A percentile compares a stretch with the other conserved stretches of the same genome.
Conservation (phyloP, 2,888 invertebrate genomes). For the Oeneis ivallda region DNA sequence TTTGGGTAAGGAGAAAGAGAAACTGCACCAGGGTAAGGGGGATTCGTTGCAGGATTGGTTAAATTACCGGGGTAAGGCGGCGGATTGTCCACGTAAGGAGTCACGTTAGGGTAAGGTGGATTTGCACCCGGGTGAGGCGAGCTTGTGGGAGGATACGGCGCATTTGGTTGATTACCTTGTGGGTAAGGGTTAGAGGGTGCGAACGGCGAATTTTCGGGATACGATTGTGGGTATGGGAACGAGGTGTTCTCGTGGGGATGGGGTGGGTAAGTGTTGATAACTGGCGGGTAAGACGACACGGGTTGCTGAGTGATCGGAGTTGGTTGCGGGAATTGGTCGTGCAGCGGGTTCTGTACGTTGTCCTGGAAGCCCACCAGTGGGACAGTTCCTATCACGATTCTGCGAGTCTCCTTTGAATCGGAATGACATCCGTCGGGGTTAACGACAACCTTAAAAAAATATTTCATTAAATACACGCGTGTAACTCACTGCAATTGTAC, state of each 20-base stretch:
- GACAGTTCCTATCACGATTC: slow-evolving; percentile 59
- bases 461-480: background rate
- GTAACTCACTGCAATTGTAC: background rate
- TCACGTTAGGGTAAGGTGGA: slow-evolving; percentile 35
- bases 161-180: slow-evolving; percentile 37
- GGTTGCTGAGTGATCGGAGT: slow-evolving; percentile 51
- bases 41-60: slow-evolving; percentile 28
- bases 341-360: slow-evolving; percentile 47
- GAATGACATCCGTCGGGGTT: slow-evolving; percentile 58
- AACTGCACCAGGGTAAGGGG: slow-evolving; percentile 33
- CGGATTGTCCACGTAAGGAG: slow-evolving; percentile 34
- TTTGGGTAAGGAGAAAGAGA: slow-evolving; percentile 36
- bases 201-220: slow-evolving; percentile 41
- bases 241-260: slow-evolving; percentile 37
- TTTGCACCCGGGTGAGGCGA: slow-evolving; percentile 34
- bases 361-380: slow-evolving; percentile 58
- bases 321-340: slow-evolving; percentile 49
- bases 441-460: slow-evolving; percentile 53
- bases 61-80: slow-evolving; percentile 29
- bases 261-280: slow-evolving; percentile 39
- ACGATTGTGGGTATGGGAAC: slow-evolving; percentile 40
- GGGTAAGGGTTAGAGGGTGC: slow-evolving; percentile 44
- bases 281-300: slow-evolving; percentile 35
- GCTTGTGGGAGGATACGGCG: slow-evolving; percentile 9
- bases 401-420: slow-evolving; percentile 47